These are phyloP conservation scores for Turnix velox DNA, from an alignment of 2,113 vertebrate genomes.

Conservation along the genomic window DNA sequence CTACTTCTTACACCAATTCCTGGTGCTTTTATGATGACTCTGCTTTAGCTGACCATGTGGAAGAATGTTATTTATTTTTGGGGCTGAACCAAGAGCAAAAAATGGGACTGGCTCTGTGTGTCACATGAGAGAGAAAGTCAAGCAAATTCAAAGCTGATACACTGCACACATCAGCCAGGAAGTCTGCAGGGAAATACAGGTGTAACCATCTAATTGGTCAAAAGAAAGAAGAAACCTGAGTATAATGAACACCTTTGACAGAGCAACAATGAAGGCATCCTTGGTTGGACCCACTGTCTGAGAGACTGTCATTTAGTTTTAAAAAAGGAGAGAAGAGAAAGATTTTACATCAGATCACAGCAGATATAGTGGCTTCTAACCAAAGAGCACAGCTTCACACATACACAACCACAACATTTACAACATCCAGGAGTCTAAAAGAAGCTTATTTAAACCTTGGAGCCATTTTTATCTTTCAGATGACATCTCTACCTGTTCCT, in stretches of 20 bases:
- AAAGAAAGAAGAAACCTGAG: neutral
- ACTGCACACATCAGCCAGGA: neutral
- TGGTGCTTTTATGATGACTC: constrained; percentile 30
- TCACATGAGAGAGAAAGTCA: neutral
- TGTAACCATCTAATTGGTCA: neutral
- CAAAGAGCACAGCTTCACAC: fast-evolving
- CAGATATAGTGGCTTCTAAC: neutral
- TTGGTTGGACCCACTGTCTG: neutral
- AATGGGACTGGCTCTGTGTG: neutral
- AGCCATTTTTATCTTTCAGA: neutral
- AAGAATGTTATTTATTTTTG: constrained; percentile 48
- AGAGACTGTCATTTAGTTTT: neutral
- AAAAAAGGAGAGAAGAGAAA: neutral
- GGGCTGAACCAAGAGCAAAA: constrained; percentile 26
- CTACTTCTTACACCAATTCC: neutral
- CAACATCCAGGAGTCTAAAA: neutral
- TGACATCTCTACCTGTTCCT: neutral
- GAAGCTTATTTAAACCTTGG: neutral
- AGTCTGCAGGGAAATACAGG: neutral
- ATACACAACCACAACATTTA: neutral
- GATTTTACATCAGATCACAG: neutral
- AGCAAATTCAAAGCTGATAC: neutral
- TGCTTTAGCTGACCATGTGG: constrained; percentile 9
- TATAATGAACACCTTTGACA: neutral
- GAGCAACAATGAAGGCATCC: neutral